These are phyloP conservation scores for Bhutanitis thaidina DNA, from an alignment of 2,888 invertebrate genomes.

Conservation along the genomic window DNA sequence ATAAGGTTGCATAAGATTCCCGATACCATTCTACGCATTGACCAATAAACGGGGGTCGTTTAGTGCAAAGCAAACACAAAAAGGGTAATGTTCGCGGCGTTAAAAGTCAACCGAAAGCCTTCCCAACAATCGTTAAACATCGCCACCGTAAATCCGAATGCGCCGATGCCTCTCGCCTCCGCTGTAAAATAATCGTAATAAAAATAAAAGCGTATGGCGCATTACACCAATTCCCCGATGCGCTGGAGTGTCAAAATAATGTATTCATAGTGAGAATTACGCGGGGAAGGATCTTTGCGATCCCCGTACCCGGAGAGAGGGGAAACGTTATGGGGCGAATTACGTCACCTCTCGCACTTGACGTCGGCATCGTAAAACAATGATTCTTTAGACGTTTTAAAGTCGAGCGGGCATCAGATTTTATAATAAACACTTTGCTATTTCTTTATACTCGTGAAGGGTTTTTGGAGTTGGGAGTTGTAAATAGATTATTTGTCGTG, in stretches of 20 bases:
- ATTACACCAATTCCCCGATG: conserved; percentile 28
- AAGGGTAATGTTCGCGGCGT: conserved; percentile 19
- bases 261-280: conserved; percentile 37
- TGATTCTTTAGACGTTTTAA: conserved; percentile 30
- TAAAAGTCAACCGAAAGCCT: conserved; percentile 20
- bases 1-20: too few species aligned
- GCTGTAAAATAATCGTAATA: conserved; percentile 33
- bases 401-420: conserved; percentile 26
- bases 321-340: conserved; percentile 30
- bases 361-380: conserved; percentile 32
- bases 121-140: conserved; percentile 14
- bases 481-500: conserved; percentile 9
- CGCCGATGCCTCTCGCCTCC: conserved; percentile 23
- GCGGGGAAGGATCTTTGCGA: conserved; percentile 27
- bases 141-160: conserved; percentile 29
- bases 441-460: neutral
- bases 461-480: neutral
- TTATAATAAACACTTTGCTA: conserved; percentile 24
- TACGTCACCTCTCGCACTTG: conserved; percentile 27
- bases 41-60: conserved; percentile 18
- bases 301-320: conserved; percentile 22
- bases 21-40: neutral
- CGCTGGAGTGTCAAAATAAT: conserved; percentile 30
- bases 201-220: conserved; percentile 32
- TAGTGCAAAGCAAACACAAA: conserved; percentile 12